Conservation (phyloP, 1,140 invertebrate genomes). For the Trachymyrmex cornetzi region DNA sequence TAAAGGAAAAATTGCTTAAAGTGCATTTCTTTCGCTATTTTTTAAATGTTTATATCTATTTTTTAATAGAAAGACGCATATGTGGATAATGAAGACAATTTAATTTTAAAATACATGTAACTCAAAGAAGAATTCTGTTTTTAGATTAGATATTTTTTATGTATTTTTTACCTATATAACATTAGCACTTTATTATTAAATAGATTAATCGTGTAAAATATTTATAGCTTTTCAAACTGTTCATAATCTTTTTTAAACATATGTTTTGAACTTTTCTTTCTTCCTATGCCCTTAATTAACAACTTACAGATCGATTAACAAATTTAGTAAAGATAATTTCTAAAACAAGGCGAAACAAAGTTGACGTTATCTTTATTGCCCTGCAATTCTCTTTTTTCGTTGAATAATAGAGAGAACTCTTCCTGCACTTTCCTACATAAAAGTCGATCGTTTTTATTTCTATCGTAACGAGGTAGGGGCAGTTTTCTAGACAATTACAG, state of each 20-base stretch:
- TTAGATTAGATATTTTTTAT: neutral
- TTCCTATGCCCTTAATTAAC: neutral
- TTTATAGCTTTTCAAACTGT: neutral
- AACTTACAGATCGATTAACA: neutral
- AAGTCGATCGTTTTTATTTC: slow-evolving; percentile 54
- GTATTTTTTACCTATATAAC: neutral
- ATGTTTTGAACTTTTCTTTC: neutral
- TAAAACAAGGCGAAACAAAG: neutral
- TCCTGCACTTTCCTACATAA: neutral
- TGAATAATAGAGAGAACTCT: slow-evolving; percentile 22
- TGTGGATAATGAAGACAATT: neutral
- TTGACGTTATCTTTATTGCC: slow-evolving; percentile 18
- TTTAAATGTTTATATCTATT: neutral
- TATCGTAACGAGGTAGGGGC: slow-evolving; percentile 60
- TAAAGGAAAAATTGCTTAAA: neutral
- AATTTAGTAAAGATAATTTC: neutral
- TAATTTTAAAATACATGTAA: neutral
- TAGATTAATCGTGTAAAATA: neutral
- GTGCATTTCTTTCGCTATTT: neutral
- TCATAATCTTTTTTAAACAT: neutral
- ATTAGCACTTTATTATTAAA: neutral
- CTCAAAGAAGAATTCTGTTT: neutral
- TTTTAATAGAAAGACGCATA: neutral
- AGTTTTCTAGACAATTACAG: slow-evolving; percentile 65
- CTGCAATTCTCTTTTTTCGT: slow-evolving; percentile 2